Conservation (phyloP, 1,140 invertebrate genomes). For the Drosophila tristis region DNA sequence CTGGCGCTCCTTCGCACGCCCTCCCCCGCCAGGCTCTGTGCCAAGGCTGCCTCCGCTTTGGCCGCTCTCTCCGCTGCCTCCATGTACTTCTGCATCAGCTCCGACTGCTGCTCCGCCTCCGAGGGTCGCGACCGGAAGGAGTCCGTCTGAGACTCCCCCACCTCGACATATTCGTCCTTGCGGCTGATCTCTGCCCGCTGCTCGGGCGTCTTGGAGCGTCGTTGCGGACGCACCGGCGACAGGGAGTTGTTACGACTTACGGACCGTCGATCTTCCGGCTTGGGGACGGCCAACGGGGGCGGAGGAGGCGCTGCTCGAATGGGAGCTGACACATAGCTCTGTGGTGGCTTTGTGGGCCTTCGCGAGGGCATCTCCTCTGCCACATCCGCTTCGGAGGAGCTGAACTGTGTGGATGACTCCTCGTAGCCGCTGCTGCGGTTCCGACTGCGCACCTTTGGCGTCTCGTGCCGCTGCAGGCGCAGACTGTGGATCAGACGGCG, state of each 20-base stretch:
- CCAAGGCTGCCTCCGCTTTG: conserved; percentile 61
- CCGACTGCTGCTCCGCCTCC: conserved; percentile 54
- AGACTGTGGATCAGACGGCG: conserved; percentile 75
- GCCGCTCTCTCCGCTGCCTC: conserved; percentile 63
- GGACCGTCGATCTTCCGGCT: conserved; percentile 41
- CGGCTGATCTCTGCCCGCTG: conserved; percentile 47
- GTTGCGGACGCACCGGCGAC: conserved; percentile 71
- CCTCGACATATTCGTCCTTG: conserved; percentile 56
- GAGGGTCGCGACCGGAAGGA: conserved; percentile 18
- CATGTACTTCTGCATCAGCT: conserved; percentile 58
- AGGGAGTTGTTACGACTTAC: conserved; percentile 67
- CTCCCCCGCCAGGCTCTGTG: conserved; percentile 40
- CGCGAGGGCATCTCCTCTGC: conserved; percentile 40
- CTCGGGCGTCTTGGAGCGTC: conserved; percentile 77
- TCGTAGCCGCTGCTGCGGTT: conserved; percentile 77
- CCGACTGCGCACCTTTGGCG: conserved; percentile 35
- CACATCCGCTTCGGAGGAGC: conserved; percentile 76
- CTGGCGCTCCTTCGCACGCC: conserved; percentile 59
- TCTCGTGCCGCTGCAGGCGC: conserved; percentile 68
- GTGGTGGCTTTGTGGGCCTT: conserved; percentile 1
- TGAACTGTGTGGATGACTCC: conserved; percentile 81
- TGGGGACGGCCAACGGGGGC: conserved; percentile 13
- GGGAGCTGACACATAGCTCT: conserved; percentile 52
- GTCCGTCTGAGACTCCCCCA: conserved; percentile 43
- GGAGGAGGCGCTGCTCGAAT: conserved; percentile 64